Conservation (phyloP, 1,140 invertebrate species). For the Sinella curviseta region DNA sequence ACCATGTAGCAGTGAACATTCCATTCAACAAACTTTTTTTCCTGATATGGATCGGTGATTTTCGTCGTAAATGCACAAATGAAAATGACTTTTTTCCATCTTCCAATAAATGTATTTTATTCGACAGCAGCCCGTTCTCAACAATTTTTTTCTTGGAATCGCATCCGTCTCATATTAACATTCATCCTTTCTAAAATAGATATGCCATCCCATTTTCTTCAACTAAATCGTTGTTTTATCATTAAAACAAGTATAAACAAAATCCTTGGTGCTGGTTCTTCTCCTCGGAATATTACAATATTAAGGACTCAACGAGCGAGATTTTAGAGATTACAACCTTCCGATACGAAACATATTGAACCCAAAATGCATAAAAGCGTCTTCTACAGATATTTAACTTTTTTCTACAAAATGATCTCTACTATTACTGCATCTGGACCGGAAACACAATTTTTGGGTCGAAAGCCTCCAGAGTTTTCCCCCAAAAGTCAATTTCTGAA, state of each 20-base stretch:
- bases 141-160: conserved; percentile 19
- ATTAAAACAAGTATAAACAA: not conserved
- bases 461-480: conserved; percentile 43
- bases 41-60: conserved; percentile 18
- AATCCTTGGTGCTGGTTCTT: not conserved
- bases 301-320: not conserved
- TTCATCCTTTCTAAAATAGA: too few relatives aligned
- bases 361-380: not conserved
- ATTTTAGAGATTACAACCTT: not conserved
- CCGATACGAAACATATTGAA: not conserved
- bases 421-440: conserved; percentile 50
- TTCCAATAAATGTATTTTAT: not conserved
- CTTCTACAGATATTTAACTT: not conserved
- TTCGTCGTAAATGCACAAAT: conserved; percentile 19
- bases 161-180: not conserved
- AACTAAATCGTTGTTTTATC: not conserved
- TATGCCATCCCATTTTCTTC: not conserved
- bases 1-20: not conserved
- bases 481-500: conserved; percentile 24
- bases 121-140: not conserved
- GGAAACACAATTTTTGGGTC: conserved; percentile 48
- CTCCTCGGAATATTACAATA: not conserved
- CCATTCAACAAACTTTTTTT: not conserved
- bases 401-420: not conserved
- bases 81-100: conserved; percentile 7